These are phyloP conservation scores for Ectropis grisescens DNA, from an alignment of 1,140 invertebrate species.

Conservation along the genomic window DNA sequence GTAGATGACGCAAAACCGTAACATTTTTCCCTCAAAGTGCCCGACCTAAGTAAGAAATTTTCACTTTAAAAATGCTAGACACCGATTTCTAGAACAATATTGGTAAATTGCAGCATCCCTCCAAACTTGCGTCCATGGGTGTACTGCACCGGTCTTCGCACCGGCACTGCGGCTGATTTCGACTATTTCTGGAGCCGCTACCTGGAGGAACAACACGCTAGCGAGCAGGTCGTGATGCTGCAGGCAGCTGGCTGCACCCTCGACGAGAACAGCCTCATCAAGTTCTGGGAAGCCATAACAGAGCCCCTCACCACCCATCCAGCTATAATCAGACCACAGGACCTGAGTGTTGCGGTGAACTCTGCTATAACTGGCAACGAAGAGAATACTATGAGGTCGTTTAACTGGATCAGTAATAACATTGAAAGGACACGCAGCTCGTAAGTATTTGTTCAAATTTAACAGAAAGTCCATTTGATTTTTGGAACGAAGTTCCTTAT, in stretches of 20 bases:
- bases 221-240: slow-evolving; percentile 72
- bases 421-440: too few relatives aligned
- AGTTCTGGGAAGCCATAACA: slow-evolving; percentile 38
- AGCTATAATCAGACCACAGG: slow-evolving; percentile 60
- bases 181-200: slow-evolving; percentile 68
- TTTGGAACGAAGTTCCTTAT: too few relatives aligned
- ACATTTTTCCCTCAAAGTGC: too few relatives aligned
- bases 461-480: too few relatives aligned
- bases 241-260: slow-evolving; percentile 72
- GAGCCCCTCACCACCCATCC: not conserved
- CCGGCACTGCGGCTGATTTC: slow-evolving; percentile 61
- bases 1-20: too few relatives aligned
- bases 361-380: slow-evolving; percentile 57
- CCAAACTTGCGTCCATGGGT: slow-evolving; percentile 72
- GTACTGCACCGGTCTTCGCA: slow-evolving; percentile 70
- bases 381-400: slow-evolving; percentile 52
- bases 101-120: slow-evolving; percentile 64
- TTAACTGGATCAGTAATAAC: slow-evolving; percentile 74
- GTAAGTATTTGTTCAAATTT: too few relatives aligned
- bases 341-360: slow-evolving; percentile 42
- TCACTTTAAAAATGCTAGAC: too few relatives aligned
- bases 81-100: too few relatives aligned
- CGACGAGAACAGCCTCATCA: slow-evolving; percentile 40
- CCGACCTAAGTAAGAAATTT: too few relatives aligned
- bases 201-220: slow-evolving; percentile 54